Conservation (phyloP, 2,797 vertebrate species). For the Myoxocephalus aenaeus region DNA sequence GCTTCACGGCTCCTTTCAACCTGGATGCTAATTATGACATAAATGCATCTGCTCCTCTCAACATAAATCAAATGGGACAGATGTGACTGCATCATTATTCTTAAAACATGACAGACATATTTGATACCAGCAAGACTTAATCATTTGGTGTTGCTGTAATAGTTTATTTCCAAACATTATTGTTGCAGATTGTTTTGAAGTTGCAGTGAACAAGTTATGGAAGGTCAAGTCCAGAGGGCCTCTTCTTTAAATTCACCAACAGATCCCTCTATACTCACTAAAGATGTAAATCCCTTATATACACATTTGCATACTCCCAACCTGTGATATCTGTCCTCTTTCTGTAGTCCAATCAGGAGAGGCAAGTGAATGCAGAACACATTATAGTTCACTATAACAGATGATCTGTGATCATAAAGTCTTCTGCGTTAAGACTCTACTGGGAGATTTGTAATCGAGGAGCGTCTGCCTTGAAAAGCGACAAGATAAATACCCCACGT, state of each 20-base stretch:
- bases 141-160: neutral
- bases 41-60: neutral
- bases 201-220: neutral
- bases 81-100: neutral
- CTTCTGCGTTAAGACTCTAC: neutral
- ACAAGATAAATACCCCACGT: neutral
- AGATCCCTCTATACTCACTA: neutral
- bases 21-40: conserved; percentile 1
- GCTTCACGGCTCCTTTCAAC: neutral
- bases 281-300: conserved; percentile 10
- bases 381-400: neutral
- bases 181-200: neutral
- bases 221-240: neutral
- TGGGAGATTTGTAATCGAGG: neutral
- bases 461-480: neutral
- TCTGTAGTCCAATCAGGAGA: conserved; percentile 7
- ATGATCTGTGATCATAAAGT: neutral
- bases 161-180: conserved; percentile 13
- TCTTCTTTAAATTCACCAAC: conserved; percentile 10
- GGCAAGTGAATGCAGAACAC: too few species aligned
- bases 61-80: neutral
- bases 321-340: conserved; percentile 25
- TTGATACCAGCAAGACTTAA: neutral
- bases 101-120: neutral
- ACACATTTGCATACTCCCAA: conserved; percentile 16